phyloP scores from a whole-genome alignment of 2,888 invertebrate species.

The Lithophane leautieri region DNA sequence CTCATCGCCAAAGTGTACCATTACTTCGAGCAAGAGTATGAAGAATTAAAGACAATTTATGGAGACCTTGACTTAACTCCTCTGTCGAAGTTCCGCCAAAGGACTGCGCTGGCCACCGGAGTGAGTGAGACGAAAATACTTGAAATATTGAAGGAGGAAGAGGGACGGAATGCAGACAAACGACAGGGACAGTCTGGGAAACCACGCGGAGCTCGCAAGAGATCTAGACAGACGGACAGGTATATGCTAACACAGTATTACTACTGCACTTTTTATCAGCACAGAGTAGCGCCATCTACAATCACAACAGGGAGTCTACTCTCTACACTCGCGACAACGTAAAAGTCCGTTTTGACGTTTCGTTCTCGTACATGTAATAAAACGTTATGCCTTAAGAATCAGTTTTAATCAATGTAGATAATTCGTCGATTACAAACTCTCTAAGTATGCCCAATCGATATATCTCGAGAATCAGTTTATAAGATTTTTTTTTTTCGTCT shows the following conservation, averaged over 20 bases:
- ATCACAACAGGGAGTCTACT: neutral
- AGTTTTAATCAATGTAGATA: no score
- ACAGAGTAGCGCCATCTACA: neutral
- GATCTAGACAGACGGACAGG: neutral
- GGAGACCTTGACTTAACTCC: constrained; percentile 14
- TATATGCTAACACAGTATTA: constrained; percentile 1
- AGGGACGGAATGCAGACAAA: neutral
- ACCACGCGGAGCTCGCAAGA: neutral
- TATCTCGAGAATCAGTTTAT: no score
- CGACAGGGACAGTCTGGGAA: rapidly evolving
- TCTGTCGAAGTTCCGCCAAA: constrained; percentile 12
- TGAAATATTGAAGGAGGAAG: constrained; percentile 26
- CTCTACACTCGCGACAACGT: no score
- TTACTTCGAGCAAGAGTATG: constrained; percentile 44
- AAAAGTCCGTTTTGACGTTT: no score
- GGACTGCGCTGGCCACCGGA: constrained; percentile 31
- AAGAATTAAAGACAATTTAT: constrained; percentile 20
- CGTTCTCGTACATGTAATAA: no score
- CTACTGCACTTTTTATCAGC: neutral
- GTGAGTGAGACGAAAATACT: constrained; percentile 16
- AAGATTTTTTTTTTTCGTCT: no score
- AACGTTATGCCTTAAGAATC: no score
- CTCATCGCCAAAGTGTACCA: constrained; percentile 32
- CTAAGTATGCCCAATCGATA: no score
- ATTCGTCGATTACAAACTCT: no score